A percentile compares a stretch with the other conserved stretches of the same genome.
These are phyloP conservation scores for Dorcus hopei DNA, from an alignment of 2,888 invertebrate species.

Conservation along the genomic window DNA sequence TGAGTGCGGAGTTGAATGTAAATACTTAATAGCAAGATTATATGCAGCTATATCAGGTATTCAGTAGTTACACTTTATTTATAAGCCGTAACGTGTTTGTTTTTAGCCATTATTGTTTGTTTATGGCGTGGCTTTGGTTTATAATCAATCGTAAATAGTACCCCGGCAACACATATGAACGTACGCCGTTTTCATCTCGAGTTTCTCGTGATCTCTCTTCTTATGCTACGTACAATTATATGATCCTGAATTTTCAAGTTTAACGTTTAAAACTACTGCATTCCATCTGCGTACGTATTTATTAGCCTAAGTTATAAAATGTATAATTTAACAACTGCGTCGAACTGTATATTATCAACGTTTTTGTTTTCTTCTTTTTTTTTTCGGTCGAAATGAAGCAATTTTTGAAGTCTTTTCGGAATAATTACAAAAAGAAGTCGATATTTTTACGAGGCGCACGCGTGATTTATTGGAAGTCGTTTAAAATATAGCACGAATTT, in stretches of 20 bases:
- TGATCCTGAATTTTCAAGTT: not conserved
- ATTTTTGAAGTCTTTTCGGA: no score
- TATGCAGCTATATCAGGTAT: slow-evolving; percentile 21
- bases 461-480: not conserved
- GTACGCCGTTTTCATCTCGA: slow-evolving; percentile 18
- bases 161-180: slow-evolving; percentile 19
- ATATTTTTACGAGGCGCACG: no score
- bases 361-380: no score
- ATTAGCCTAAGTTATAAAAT: slow-evolving; percentile 1
- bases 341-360: no score
- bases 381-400: no score
- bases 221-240: not conserved
- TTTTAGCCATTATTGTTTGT: slow-evolving; percentile 25
- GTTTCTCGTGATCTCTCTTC: not conserved
- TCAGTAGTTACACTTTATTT: slow-evolving; percentile 26
- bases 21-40: slow-evolving; percentile 19
- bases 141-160: slow-evolving; percentile 25
- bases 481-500: not conserved
- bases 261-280: not conserved
- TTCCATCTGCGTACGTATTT: not conserved
- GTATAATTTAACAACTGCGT: not conserved
- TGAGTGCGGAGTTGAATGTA: slow-evolving; percentile 16
- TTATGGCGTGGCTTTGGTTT: slow-evolving; percentile 24
- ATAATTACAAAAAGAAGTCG: no score
- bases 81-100: slow-evolving; percentile 23